Evolutionary conservation across 2,113 vertebrate genomes (phyloP), one percentile per base, ranked within the genome.

Genomic region (Coptodon bakossiorum): DNA sequence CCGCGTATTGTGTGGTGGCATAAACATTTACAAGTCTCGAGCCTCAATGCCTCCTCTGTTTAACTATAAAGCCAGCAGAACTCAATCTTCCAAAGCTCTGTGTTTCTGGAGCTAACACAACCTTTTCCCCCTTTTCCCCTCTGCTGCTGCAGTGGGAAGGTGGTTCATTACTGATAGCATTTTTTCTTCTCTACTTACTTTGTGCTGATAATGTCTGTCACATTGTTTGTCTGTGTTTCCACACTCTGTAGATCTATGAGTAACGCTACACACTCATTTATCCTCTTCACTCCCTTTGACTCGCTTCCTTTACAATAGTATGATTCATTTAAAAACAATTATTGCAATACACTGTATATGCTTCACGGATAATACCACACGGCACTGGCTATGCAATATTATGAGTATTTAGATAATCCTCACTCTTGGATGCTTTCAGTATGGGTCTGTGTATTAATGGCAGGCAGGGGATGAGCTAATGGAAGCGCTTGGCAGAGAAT

Each of bases 11-110:
- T 87, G 73, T 45, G 71, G 78, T 63, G 61, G 38, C 84, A 83
- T 88, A 90, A 91, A 92, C 83, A 92, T 93, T 93, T 88, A 92
- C 68, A 76, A 81, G 85, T 59, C 40, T 81, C 34, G 3, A 80
- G 81, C 59, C 48, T 92, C 83, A 92, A 84, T 89, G 66, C 36
- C 22, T 83, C 29, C 83, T 88, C 76, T 92, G 79, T 92, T 92
- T 66, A 57, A 82, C 71, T 71, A 29, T 9, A 73, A 81, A 81
- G 80, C 7, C 76, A 86, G 89, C 81, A 86, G 84, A 85, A 88
- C 63, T 83, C 82, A 81, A 59, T 84, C 68, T 54, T 81, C 68
- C 31, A 89, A 54, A 80, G 80, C 40, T 3, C 81, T 80, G n/a
- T 79, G n/a, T 84, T 53, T 52, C 34, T 86, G 31, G 66, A 57